Evolutionary conservation across 2,797 vertebrate species (phyloP), one percentile per base, ranked within the genome.

Genomic region (Micropoecilia bifurca): DNA sequence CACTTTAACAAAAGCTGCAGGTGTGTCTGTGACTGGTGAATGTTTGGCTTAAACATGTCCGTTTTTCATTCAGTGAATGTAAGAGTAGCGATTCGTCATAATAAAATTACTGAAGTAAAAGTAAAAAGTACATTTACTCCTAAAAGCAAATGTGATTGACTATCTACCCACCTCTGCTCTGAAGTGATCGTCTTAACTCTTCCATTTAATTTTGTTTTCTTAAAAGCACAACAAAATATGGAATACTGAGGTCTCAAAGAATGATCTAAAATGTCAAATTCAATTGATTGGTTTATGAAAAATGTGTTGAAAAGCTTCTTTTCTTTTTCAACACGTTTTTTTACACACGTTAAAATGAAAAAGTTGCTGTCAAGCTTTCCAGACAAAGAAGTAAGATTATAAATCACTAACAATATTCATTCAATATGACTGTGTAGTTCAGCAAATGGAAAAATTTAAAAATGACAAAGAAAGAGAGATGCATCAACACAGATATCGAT

Each of bases 181-280:
- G 33, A 63, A 20, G 47, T 71, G 73, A 74, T 45, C 55, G 43
- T 39, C 47, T 36, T 72, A 73, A 78, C 77, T 76, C 82, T 75
- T 76, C 22, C 43, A 63, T 69, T 82, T 82, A 53, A 77, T 50
- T 57, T 57, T 57, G 3, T 55, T 57, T n/a, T 25, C 53, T 25
- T n/a, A 55, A 55, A 55, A 25, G 3, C 3, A 25, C 22, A 25
- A 59, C 4, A 14, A 59, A 61, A 7, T 61, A 33, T 61, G 6
- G 5, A 61, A 61, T 9, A 61, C 22, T 16, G 57, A 30, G 28
- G 16, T 61, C 28, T 61, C 28, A 61, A 61, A 12, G 25, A 25
- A 20, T 7, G 2, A 48, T 20, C 16, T 50, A 20, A 22, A 20
- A 20, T 16, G 46, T 46, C 5, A 48, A 48, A 18, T 18, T 47